A percentile compares a stretch with the other conserved stretches of the same genome.
These are phyloP conservation scores for Pogonocherus hispidulus DNA, from an alignment of 2,888 invertebrate genomes.

Conservation along the genomic window DNA sequence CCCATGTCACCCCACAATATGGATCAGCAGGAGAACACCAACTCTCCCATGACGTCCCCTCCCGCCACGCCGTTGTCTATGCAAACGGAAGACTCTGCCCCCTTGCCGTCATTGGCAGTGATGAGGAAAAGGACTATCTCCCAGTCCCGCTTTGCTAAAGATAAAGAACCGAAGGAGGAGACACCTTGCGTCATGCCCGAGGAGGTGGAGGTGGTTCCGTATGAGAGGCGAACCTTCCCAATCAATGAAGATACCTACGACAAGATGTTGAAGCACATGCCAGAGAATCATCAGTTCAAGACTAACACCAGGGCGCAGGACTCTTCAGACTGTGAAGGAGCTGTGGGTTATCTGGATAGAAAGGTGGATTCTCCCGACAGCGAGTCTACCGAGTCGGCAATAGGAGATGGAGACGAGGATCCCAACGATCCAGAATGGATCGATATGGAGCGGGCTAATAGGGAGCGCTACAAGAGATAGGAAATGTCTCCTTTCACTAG, in stretches of 20 bases:
- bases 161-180: slow-evolving; percentile 54
- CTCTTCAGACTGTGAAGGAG: slow-evolving; percentile 35
- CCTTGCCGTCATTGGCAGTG: slow-evolving; percentile 59
- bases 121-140: slow-evolving; percentile 70
- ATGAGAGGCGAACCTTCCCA: slow-evolving; percentile 83
- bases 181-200: slow-evolving; percentile 58
- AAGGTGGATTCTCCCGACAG: slow-evolving; percentile 63
- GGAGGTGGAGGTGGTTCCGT: slow-evolving; percentile 74
- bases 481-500: slow-evolving; percentile 10
- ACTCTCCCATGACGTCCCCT: slow-evolving; percentile 67
- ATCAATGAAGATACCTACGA: slow-evolving; percentile 78
- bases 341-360: slow-evolving; percentile 45
- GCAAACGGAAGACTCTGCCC: slow-evolving; percentile 42
- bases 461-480: slow-evolving; percentile 66
- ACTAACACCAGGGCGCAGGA: slow-evolving; percentile 62
- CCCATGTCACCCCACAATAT: slow-evolving; percentile 73
- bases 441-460: slow-evolving; percentile 63
- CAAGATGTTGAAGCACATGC: slow-evolving; percentile 80
- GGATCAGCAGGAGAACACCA: slow-evolving; percentile 66
- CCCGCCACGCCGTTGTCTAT: slow-evolving; percentile 69
- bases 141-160: slow-evolving; percentile 68
- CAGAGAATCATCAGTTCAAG: slow-evolving; percentile 72
- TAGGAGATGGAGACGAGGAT: slow-evolving; percentile 81
- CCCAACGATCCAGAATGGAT: slow-evolving; percentile 91
- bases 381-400: slow-evolving; percentile 73